These are phyloP conservation scores for Girardinichthys multiradiatus DNA, from an alignment of 2,113 vertebrate genomes.

Conservation along the genomic window DNA sequence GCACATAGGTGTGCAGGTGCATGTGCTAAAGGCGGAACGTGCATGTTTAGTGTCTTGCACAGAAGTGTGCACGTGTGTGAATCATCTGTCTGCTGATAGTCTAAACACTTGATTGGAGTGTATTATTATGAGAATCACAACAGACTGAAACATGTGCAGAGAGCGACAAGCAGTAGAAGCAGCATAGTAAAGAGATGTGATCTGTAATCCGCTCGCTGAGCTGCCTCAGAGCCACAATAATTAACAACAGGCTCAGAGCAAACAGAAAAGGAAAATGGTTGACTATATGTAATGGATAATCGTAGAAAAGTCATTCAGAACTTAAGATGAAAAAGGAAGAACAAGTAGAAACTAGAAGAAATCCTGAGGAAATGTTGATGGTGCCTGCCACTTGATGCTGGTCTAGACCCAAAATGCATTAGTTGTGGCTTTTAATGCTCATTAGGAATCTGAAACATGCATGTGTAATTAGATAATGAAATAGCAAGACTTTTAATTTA, in stretches of 20 bases:
- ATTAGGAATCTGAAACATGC: too few species aligned
- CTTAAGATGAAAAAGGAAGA: background rate
- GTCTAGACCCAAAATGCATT: too few species aligned
- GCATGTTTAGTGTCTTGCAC: conserved; percentile 12
- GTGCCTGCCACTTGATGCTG: background rate
- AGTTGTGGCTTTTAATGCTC: too few species aligned
- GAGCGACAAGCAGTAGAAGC: conserved; percentile 21
- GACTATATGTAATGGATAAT: background rate
- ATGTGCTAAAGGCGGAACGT: conserved; percentile 13
- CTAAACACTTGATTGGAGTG: conserved; percentile 61
- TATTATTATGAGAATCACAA: conserved; percentile 73
- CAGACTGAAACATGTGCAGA: conserved; percentile 60
- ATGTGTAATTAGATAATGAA: too few species aligned
- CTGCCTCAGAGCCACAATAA: conserved; percentile 47
- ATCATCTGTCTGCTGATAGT: conserved; percentile 64
- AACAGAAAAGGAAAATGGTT: conserved; percentile 7
- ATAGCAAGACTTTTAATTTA: too few species aligned
- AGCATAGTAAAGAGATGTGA: conserved; percentile 37
- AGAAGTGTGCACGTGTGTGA: conserved; percentile 13
- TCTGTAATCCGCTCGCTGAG: conserved; percentile 32
- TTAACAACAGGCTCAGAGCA: conserved; percentile 43
- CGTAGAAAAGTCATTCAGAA: background rate
- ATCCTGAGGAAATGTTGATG: background rate
- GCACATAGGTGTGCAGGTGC: conserved; percentile 27
- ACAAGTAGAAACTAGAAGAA: background rate